Evolutionary conservation across 2,113 vertebrate genomes (phyloP).

Genomic region (Heptranchias perlo): DNA sequence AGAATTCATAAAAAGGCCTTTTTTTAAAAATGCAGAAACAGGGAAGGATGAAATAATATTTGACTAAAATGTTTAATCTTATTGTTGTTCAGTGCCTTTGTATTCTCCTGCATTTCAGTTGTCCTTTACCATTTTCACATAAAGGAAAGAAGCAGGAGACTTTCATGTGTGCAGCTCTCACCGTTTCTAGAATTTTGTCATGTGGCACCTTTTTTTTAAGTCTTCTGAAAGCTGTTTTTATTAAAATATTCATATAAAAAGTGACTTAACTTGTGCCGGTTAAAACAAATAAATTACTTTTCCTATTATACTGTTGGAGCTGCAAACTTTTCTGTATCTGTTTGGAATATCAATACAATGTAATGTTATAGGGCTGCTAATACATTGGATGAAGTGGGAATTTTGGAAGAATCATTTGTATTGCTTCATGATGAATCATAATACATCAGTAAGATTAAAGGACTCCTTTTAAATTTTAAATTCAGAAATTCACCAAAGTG

Average conservation of each 20-base stretch:
- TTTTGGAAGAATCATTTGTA: not conserved
- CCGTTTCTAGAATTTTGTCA: not conserved
- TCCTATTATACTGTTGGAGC: not conserved
- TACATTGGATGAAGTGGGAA: not conserved
- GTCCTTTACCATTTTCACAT: no score
- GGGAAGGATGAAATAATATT: no score
- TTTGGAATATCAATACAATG: not conserved
- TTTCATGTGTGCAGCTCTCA: no score
- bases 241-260: not conserved
- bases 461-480: not conserved
- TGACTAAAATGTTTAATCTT: no score
- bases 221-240: not conserved
- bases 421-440: not conserved
- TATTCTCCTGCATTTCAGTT: no score
- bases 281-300: not conserved
- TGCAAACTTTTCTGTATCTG: not conserved
- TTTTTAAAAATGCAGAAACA: no score
- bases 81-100: no score
- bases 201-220: not conserved
- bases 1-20: no score
- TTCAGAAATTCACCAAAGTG: not conserved
- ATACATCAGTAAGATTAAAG: not conserved
- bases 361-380: not conserved
- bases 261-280: not conserved
- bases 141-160: no score